Evolutionary conservation across 2,113 vertebrate species (phyloP), one percentile per base, ranked within the genome.

Genomic region (Tympanuchus pallidicinctus): DNA sequence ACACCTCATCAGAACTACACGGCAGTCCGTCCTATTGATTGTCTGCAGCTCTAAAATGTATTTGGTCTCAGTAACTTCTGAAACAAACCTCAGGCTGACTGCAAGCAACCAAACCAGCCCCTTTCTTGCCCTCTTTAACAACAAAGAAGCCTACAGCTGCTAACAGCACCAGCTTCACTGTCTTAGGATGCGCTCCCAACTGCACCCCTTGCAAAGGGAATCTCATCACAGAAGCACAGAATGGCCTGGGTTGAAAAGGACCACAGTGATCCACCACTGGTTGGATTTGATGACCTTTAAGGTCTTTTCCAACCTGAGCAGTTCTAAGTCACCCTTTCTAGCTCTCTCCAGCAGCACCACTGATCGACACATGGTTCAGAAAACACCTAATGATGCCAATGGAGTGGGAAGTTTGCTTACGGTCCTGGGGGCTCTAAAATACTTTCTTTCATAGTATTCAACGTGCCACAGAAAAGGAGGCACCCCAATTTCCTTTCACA

Each of bases 1-100:
- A 11, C 25, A 3, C 3, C 4, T 13, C 19, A 21, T 7, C 32
- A 2, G 78, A 50, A 75, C 4, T 52, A 50, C 78, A 28, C 65
- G 45, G 3, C 43, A 9, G 13, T 2, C 54, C 54, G 56, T 43
- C 36, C 82, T 30, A 4, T 0, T 19, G 14, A 70, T 10, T 21
- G 72, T 69, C 64, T 71, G 57, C 63, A 30, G 52, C 17, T 14
- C 20, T 30, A 3, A 4, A 57, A 18, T 3, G 2, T 8, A 1
- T 10, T 52, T 47, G 21, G 19, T 7, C 40, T 59, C 66, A 7
- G 71, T 89, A 61, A 25, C 30, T 84, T 50, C 63, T 57, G 22
- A 67, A 1, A 10, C 38, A 50, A 71, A 71, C 42, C 56, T n/a
- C 48, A 32, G 56, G 28, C 66, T 0, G 2, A n/a, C 10, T 48